Percentiles rank a stretch among this genome's conserved stretches.
Evolutionary conservation across 2,113 vertebrate species (phyloP).

Genomic region (Neopipo cinnamomea): DNA sequence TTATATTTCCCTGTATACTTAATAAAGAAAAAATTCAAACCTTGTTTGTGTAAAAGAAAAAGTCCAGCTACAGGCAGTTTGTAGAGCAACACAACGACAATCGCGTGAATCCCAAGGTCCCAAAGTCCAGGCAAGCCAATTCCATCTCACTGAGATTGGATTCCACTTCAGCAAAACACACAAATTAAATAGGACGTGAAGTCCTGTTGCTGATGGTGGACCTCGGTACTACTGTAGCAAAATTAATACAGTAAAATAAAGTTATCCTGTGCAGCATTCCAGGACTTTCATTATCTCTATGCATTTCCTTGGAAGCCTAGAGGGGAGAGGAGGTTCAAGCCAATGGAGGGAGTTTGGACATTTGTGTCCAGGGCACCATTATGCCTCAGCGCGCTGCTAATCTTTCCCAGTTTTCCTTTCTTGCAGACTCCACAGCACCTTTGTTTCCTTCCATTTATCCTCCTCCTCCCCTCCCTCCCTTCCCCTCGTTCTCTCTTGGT

Average conservation of each 20-base stretch:
- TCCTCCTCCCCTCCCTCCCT: constrained; percentile 35
- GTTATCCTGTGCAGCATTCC: accelerated
- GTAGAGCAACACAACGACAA: not conserved
- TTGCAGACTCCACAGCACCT: constrained; percentile 63
- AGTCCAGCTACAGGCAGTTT: not conserved
- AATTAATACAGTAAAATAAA: not conserved
- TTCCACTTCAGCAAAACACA: not conserved
- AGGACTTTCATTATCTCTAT: not conserved
- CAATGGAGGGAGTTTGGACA: not conserved
- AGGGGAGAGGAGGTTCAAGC: not conserved
- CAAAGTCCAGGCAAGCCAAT: not conserved
- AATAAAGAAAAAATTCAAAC: not conserved
- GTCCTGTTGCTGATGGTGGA: not conserved
- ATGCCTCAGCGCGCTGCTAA: constrained; percentile 21
- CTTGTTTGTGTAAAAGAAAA: not conserved
- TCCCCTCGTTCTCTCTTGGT: constrained; percentile 70
- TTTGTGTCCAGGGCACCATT: constrained; percentile 4
- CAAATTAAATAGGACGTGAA: not conserved
- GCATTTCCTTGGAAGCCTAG: not conserved
- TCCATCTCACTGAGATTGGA: not conserved
- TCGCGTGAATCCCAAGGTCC: not conserved
- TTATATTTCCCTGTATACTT: not conserved
- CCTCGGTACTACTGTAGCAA: not conserved
- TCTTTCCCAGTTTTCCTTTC: constrained; percentile 36
- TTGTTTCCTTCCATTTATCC: constrained; percentile 62